A percentile compares a stretch with the other conserved stretches of the same genome.
These are phyloP conservation scores for Cryptosula pallasiana DNA, from an alignment of 2,888 invertebrate species.

Conservation along the genomic window DNA sequence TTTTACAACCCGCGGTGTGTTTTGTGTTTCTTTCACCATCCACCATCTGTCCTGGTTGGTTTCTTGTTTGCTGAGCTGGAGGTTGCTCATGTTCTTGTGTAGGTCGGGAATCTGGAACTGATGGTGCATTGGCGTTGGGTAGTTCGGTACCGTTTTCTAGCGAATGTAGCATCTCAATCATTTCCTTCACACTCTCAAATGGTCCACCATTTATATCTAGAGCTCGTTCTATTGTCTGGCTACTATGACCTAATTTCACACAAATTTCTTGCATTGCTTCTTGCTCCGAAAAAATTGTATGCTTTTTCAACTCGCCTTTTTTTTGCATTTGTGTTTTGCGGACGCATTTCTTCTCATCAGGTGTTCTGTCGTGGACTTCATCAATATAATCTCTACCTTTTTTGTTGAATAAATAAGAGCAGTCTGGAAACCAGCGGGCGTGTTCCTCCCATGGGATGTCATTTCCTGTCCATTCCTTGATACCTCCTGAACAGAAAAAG, in stretches of 20 bases:
- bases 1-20: not conserved
- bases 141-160: not conserved
- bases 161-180: not conserved
- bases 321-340: not conserved
- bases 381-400: slow-evolving; percentile 64
- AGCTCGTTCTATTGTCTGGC: not conserved
- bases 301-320: not conserved
- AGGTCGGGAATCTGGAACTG: not conserved
- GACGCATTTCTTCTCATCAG: not conserved
- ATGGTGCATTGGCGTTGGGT: too few species aligned
- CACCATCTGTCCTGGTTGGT: not conserved
- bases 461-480: slow-evolving; percentile 84
- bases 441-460: slow-evolving; percentile 94
- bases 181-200: slow-evolving; percentile 1
- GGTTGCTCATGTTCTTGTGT: not conserved
- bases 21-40: not conserved
- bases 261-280: not conserved
- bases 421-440: slow-evolving; percentile 82
- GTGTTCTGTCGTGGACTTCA: slow-evolving; percentile 23
- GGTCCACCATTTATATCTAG: not conserved
- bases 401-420: slow-evolving; percentile 72
- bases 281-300: not conserved
- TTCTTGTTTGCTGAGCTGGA: not conserved
- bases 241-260: not conserved
- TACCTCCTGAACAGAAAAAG: slow-evolving; percentile 86